Evolutionary conservation across 1,140 invertebrate genomes (phyloP).

Genomic region (Palaemon carinicauda): DNA sequence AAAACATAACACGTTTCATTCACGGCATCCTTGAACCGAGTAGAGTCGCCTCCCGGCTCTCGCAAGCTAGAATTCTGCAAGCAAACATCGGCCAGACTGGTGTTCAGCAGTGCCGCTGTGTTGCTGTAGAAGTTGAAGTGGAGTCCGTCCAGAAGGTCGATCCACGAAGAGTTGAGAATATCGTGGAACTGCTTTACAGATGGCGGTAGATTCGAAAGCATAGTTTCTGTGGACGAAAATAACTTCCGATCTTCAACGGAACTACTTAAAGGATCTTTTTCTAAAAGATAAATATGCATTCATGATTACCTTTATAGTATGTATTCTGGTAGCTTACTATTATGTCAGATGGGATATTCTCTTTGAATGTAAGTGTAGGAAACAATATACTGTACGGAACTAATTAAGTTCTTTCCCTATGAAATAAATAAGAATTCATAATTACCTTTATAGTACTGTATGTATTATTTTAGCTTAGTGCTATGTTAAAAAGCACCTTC

Average conservation of each 20-base stretch:
- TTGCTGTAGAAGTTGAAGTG: conserved; percentile 1
- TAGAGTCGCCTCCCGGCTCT: neutral
- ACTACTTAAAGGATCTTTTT: neutral
- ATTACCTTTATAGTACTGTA: too few relatives aligned
- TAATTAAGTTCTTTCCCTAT: too few relatives aligned
- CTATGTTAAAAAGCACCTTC: too few relatives aligned
- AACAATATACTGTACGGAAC: too few relatives aligned
- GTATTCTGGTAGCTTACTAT: too few relatives aligned
- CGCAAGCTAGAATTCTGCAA: neutral
- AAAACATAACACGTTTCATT: neutral
- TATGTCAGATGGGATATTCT: too few relatives aligned
- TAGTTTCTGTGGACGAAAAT: neutral
- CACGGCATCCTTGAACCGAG: neutral
- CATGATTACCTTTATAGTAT: too few relatives aligned
- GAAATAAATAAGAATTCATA: too few relatives aligned
- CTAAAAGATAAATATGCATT: too few relatives aligned
- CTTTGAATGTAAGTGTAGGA: too few relatives aligned
- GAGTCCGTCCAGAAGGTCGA: conserved; percentile 30
- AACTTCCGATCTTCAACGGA: neutral
- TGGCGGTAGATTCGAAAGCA: neutral
- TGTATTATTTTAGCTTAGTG: too few relatives aligned
- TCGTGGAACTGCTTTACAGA: neutral
- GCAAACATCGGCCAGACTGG: neutral
- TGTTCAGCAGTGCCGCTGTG: neutral
- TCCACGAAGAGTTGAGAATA: conserved; percentile 15